Conservation (phyloP, 2,113 vertebrate genomes). For the Chelonoidis abingdonii region DNA sequence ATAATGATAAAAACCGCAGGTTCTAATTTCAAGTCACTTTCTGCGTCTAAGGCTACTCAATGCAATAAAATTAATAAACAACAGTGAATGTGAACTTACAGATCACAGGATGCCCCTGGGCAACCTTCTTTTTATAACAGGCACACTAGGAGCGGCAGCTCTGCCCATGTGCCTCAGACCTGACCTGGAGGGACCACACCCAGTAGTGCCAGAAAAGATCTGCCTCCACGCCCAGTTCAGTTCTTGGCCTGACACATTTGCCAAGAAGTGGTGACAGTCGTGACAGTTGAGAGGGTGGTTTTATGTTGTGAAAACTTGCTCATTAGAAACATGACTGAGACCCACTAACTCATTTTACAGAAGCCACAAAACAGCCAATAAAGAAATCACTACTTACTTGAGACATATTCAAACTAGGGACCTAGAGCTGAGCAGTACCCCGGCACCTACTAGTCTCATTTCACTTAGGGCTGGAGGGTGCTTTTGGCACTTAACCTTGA, state of each 20-base stretch:
- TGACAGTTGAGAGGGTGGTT: neutral
- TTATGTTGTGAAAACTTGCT: neutral
- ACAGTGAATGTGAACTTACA: neutral
- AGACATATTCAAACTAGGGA: neutral
- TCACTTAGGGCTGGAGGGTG: neutral
- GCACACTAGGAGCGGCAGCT: neutral
- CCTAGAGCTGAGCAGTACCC: neutral
- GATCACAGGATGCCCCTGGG: neutral
- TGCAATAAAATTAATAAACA: neutral
- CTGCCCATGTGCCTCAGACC: neutral
- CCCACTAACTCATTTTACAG: neutral
- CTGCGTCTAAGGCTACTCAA: neutral
- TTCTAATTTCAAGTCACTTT: neutral
- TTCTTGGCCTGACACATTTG: neutral
- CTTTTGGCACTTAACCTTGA: neutral
- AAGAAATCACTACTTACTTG: neutral
- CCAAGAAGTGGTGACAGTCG: neutral
- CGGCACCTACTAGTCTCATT: neutral
- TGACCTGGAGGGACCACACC: neutral
- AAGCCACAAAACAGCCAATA: neutral
- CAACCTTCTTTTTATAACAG: neutral
- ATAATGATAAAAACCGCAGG: neutral
- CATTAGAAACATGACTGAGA: neutral
- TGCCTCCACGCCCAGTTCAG: neutral
- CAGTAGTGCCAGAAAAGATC: neutral